Conservation (phyloP, 1,140 invertebrate genomes). For the Pseudachorutes palmiensis region DNA sequence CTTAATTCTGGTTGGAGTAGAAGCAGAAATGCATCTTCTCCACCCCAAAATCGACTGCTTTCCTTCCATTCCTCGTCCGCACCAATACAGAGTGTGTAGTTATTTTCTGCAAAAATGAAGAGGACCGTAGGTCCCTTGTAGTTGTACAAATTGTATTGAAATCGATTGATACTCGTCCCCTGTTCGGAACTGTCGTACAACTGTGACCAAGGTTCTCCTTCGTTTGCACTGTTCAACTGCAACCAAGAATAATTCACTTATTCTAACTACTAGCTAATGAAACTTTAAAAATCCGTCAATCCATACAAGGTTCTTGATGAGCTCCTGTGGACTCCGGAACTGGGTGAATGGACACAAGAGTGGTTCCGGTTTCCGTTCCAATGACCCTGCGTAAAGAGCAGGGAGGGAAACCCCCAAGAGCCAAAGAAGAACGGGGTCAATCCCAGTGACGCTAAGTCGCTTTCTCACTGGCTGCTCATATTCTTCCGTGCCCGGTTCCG, state of each 20-base stretch:
- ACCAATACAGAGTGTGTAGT: conserved; percentile 65
- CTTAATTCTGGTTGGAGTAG: conserved; percentile 68
- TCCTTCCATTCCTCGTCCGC: conserved; percentile 75
- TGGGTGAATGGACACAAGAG: conserved; percentile 40
- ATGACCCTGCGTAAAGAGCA: conserved; percentile 38
- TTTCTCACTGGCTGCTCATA: not conserved
- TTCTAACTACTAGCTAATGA: too few relatives aligned
- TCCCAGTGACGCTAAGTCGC: conserved; percentile 2
- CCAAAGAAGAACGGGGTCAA: conserved; percentile 50
- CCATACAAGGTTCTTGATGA: conserved; percentile 42
- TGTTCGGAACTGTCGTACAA: conserved; percentile 75
- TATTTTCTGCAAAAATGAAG: conserved; percentile 59
- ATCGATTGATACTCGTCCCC: conserved; percentile 75
- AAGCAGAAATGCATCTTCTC: conserved; percentile 63
- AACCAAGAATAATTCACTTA: too few relatives aligned
- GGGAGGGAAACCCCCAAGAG: conserved; percentile 64
- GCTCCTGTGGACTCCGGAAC: conserved; percentile 20
- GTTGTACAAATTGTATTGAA: conserved; percentile 74
- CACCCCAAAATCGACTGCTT: conserved; percentile 73
- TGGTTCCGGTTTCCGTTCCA: conserved; percentile 55
- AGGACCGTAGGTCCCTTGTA: conserved; percentile 75
- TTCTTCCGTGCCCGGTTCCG: not conserved
- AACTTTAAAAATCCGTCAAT: too few relatives aligned
- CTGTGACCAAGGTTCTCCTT: conserved; percentile 54
- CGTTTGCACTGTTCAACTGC: conserved; percentile 15